These are phyloP conservation scores for Cheilosia grossa DNA, from an alignment of 2,888 invertebrate genomes.

Conservation along the genomic window DNA sequence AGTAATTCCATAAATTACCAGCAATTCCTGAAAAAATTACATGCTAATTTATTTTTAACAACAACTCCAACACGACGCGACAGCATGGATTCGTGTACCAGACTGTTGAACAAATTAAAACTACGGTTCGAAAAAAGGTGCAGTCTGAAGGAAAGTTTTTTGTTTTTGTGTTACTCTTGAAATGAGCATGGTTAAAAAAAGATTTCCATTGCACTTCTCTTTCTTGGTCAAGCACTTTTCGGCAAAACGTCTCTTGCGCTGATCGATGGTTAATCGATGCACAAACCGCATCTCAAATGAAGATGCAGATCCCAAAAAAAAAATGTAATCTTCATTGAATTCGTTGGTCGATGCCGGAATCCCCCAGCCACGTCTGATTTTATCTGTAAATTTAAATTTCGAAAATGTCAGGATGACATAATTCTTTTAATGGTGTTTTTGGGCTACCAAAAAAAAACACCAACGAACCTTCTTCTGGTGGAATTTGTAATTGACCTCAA, in stretches of 20 bases:
- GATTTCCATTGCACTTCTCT: no score
- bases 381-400: background rate
- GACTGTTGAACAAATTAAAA: no score
- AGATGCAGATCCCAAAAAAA: constrained; percentile 2
- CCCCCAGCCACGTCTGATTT: background rate
- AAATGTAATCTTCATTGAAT: constrained; percentile 43
- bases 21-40: constrained; percentile 44
- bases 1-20: constrained; percentile 63
- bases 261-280: background rate
- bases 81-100: background rate
- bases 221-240: background rate
- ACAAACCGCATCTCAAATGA: background rate
- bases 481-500: constrained; percentile 6
- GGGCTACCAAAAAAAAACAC: background rate
- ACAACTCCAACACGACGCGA: background rate
- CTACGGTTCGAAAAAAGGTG: no score
- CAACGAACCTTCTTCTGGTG: background rate
- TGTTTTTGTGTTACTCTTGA: no score
- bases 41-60: constrained; percentile 60
- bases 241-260: background rate
- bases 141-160: no score
- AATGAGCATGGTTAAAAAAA: no score
- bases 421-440: background rate
- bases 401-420: constrained; percentile 7
- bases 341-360: constrained; percentile 30